Evolutionary conservation across 1,140 invertebrate genomes (phyloP), one percentile per base, ranked within the genome.

Genomic region (Meteorus sp.): DNA sequence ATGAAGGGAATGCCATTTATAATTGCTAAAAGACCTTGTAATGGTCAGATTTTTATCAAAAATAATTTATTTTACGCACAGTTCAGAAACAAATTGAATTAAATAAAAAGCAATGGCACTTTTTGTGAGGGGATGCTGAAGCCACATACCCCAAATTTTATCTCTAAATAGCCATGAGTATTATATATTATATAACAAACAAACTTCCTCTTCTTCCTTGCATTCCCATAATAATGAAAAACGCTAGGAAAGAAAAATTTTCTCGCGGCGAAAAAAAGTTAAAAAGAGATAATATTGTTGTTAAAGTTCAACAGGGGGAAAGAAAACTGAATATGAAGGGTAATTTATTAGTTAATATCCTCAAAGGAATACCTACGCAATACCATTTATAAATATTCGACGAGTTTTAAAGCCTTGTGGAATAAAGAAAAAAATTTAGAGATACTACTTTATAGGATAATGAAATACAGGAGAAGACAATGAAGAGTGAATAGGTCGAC

Each of bases 261-360:
- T n/a, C 23, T 9, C 44, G 22, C 17, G 45, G 6, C 31, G 25
- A 47, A 37, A 19, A 35, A 57, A 35, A 31, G 33, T 22, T 0
- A 13, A 25, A 48, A 17, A 45, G 31, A 45, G 29, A 45, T 52
- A 65, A 54, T n/a, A n/a, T n/a, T 61, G 59, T 69, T 71, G 65
- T 70, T 62, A 64, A 65, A 63, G 58, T 66, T 67, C 55, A 56
- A 60, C 61, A 47, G 51, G 22, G 59, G 44, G 27, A n/a, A n/a
- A n/a, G n/a, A n/a, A n/a, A n/a, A n/a, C n/a, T n/a, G n/a, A n/a
- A 5, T 29, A 58, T 44, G 41, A 11, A 56, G 55, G 52, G 43
- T 39, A 68, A 37, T 43, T 25, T 57, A 61, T 63, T 50, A 44
- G 61, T 61, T 52, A 11, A 54, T 29, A 47, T 51, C 50, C 50